Conservation (phyloP, 2,113 vertebrate species). For the Barnardius zonarius region DNA sequence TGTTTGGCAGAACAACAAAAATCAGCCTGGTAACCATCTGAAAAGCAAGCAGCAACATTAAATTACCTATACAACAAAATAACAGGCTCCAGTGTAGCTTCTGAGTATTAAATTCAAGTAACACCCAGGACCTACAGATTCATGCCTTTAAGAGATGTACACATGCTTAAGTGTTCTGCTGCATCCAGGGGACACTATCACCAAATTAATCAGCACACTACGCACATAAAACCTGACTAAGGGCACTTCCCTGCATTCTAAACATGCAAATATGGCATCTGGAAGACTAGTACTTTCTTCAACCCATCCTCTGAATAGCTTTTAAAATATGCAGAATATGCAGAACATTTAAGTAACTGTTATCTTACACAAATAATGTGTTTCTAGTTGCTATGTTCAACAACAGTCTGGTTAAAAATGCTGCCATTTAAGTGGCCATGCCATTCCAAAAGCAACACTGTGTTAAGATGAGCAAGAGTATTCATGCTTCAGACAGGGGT, state of each 20-base stretch:
- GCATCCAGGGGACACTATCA: not conserved
- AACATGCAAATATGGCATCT: not conserved
- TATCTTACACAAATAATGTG: not conserved
- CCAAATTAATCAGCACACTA: not conserved
- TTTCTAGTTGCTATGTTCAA: not conserved
- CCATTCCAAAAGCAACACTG: not conserved
- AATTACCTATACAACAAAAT: not conserved
- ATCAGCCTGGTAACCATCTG: slow-evolving; percentile 92
- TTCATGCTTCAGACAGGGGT: not conserved
- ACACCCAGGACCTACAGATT: not conserved
- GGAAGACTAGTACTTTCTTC: not conserved
- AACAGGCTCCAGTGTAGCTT: not conserved
- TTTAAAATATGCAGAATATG: not conserved
- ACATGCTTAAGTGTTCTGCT: not conserved
- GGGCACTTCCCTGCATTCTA: not conserved
- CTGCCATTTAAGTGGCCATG: not conserved
- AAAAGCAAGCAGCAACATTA: slow-evolving; percentile 36
- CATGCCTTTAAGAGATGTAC: not conserved
- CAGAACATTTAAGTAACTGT: not conserved
- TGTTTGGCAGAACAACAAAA: slow-evolving; percentile 91
- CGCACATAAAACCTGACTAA: not conserved
- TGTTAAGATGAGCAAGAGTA: not conserved
- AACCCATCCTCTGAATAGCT: not conserved
- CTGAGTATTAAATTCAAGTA: not conserved
- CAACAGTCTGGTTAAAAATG: not conserved